Evolutionary conservation across 2,113 vertebrate genomes (phyloP).

Genomic region (Hirundichthys speculiger): DNA sequence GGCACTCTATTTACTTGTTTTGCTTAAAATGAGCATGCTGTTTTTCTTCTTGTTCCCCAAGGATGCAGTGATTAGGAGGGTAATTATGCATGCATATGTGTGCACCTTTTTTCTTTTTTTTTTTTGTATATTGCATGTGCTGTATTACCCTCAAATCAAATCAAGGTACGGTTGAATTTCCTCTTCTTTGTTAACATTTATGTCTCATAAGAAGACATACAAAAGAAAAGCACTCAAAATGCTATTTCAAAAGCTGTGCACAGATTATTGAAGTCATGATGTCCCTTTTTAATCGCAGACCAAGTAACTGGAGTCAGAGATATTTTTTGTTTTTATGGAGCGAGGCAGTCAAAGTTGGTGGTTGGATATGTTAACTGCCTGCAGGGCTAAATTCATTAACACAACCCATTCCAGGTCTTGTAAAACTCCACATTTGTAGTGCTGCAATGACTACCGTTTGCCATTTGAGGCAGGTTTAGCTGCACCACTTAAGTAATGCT

Average conservation of each 20-base stretch:
- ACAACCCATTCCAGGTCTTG: conserved; percentile 1
- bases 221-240: conserved; percentile 17
- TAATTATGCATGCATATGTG: too few species aligned
- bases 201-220: background rate
- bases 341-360: background rate
- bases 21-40: background rate
- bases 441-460: conserved; percentile 4
- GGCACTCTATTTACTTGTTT: conserved; percentile 26
- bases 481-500: conserved; percentile 11
- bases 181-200: too few species aligned
- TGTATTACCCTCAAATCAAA: too few species aligned
- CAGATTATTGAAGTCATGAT: too few species aligned
- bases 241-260: background rate
- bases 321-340: background rate
- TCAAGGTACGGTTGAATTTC: too few species aligned
- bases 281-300: too few species aligned
- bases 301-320: too few species aligned
- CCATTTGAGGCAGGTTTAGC: conserved; percentile 17
- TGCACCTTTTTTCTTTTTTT: too few species aligned
- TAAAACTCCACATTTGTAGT: background rate
- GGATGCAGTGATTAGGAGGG: too few species aligned
- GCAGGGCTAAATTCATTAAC: conserved; percentile 20
- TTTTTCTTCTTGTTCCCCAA: conserved; percentile 10
- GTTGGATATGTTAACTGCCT: conserved; percentile 16
- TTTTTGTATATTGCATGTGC: too few species aligned